These are phyloP conservation scores for Drosophila lacicola DNA, from an alignment of 2,888 invertebrate genomes.

Conservation along the genomic window DNA sequence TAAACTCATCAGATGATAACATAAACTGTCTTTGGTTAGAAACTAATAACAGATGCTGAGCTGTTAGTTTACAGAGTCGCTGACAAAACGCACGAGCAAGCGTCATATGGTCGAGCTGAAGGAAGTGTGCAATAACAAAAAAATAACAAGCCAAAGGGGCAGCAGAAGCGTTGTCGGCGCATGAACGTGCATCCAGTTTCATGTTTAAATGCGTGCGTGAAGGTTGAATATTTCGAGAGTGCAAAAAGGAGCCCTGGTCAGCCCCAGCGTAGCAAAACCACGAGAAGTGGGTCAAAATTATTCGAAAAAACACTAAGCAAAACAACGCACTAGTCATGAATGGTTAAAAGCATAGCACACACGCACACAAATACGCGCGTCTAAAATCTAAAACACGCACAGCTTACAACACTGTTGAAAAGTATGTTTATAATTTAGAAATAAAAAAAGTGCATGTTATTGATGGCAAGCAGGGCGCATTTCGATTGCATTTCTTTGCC, in stretches of 20 bases:
- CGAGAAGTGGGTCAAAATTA: slow-evolving; percentile 74
- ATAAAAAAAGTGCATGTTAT: slow-evolving; percentile 41
- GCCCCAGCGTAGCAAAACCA: slow-evolving; percentile 38
- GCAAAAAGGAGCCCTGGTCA: slow-evolving; percentile 61
- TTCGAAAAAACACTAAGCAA: slow-evolving; percentile 46
- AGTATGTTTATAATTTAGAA: slow-evolving; percentile 52
- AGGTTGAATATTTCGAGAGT: slow-evolving; percentile 71
- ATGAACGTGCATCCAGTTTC: slow-evolving; percentile 69
- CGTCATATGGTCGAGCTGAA: slow-evolving; percentile 10
- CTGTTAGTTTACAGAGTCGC: background rate
- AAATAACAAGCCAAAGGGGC: slow-evolving; percentile 59
- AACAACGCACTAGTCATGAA: slow-evolving; percentile 42
- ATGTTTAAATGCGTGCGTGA: slow-evolving; percentile 75
- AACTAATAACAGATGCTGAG: background rate
- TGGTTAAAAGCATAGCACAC: slow-evolving; percentile 23
- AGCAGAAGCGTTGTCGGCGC: slow-evolving; percentile 62
- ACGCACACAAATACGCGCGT: slow-evolving; percentile 13
- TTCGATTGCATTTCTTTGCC: slow-evolving; percentile 69
- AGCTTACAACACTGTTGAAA: slow-evolving; percentile 41
- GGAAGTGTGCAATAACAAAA: slow-evolving; percentile 41
- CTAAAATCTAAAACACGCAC: slow-evolving; percentile 29
- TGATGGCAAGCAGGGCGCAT: slow-evolving; percentile 42
- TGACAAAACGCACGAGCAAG: background rate
- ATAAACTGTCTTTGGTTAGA: too few relatives aligned
- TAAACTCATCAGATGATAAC: background rate